These are phyloP conservation scores for Perccottus glenii DNA, from an alignment of 2,113 vertebrate species.

Conservation along the genomic window DNA sequence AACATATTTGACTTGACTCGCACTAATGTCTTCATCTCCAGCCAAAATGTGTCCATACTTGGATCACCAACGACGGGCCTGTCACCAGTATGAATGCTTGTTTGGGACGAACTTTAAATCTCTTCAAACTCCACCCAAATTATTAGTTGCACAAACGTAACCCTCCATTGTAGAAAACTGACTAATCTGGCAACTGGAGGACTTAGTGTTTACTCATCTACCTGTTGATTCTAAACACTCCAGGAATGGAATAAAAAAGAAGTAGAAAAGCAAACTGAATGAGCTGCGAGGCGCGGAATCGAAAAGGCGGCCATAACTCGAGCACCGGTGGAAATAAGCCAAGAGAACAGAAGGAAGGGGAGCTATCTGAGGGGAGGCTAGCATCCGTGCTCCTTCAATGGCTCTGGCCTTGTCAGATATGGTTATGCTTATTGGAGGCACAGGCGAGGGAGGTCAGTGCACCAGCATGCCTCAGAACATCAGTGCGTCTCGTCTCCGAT, in stretches of 20 bases:
- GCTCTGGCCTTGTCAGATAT: constrained; percentile 73
- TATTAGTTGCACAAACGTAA: not conserved
- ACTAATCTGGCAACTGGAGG: constrained; percentile 7
- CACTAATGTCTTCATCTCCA: too few relatives aligned
- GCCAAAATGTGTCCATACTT: not conserved
- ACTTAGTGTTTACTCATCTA: constrained; percentile 44
- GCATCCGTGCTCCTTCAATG: constrained; percentile 46
- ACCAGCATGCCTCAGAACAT: constrained; percentile 69
- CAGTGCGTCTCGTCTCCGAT: constrained; percentile 50
- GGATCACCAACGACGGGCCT: too few relatives aligned
- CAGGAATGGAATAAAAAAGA: constrained; percentile 5
- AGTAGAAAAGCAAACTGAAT: constrained; percentile 36
- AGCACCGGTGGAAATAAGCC: constrained; percentile 47
- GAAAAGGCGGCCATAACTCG: constrained; percentile 13
- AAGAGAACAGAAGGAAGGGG: constrained; percentile 60
- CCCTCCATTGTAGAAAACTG: not conserved
- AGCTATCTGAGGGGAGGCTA: constrained; percentile 57
- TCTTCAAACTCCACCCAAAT: too few relatives aligned
- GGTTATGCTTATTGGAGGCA: constrained; percentile 70
- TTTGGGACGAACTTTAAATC: too few relatives aligned
- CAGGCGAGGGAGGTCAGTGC: constrained; percentile 61
- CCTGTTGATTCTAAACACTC: constrained; percentile 44
- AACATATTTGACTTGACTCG: too few relatives aligned
- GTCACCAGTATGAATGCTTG: too few relatives aligned
- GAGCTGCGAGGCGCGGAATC: constrained; percentile 10